Percentiles rank a stretch among this genome's conserved stretches.
Evolutionary conservation across 2,888 invertebrate species (phyloP).

Genomic region (Cremastinae sp.): DNA sequence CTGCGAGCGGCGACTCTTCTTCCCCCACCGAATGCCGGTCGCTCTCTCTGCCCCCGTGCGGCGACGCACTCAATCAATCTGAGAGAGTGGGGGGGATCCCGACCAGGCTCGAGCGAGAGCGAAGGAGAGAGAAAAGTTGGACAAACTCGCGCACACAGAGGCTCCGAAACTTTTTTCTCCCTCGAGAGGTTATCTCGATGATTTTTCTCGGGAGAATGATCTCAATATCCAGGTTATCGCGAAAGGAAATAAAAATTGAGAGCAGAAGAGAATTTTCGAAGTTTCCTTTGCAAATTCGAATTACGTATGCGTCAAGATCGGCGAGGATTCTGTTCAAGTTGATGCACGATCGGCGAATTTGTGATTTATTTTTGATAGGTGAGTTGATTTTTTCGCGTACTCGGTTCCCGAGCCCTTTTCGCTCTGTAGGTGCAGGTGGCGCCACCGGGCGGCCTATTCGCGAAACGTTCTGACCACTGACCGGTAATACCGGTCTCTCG

Average conservation of each 20-base stretch:
- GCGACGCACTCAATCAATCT: constrained; percentile 40
- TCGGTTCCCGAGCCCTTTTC: neutral
- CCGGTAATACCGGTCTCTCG: constrained; percentile 26
- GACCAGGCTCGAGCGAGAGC: neutral
- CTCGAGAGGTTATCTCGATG: too few species aligned
- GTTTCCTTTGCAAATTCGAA: too few species aligned
- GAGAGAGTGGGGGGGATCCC: constrained; percentile 30
- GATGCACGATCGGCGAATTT: too few species aligned
- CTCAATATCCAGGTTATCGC: too few species aligned
- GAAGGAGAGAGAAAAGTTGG: too few species aligned
- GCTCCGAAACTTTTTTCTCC: constrained; percentile 21
- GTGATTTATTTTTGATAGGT: neutral
- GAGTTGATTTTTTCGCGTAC: neutral
- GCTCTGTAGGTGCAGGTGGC: constrained; percentile 21
- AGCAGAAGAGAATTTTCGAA: too few species aligned
- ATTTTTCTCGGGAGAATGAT: too few species aligned
- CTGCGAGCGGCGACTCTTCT: constrained; percentile 15
- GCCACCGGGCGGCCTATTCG: constrained; percentile 17
- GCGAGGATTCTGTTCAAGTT: too few species aligned
- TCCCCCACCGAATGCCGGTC: neutral
- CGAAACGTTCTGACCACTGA: constrained; percentile 24
- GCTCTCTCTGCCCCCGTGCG: constrained; percentile 38
- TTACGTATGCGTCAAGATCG: too few species aligned
- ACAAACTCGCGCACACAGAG: neutral
- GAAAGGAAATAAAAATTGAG: too few species aligned